Base-by-base conservation (phyloP, 2,888 invertebrate genomes). In the Nasonovia ribisnigri region DNA sequence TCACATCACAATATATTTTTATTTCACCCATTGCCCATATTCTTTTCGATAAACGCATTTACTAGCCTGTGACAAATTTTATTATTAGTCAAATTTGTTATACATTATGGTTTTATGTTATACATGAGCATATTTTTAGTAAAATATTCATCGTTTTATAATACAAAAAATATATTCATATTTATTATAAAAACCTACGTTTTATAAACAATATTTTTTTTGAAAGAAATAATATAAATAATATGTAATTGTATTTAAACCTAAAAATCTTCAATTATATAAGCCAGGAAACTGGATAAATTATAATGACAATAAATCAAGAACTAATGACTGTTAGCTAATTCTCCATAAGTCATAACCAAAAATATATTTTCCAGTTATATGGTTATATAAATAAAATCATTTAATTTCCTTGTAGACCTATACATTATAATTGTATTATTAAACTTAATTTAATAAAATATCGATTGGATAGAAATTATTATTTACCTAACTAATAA, bases 21-120 rank as follows among this genome's bases (percentile, higher is more conserved):
- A 90, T 93, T 93, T 60, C 93, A n/a, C n/a, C 51, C 67, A 77
- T 3, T 60, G 90, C 88, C n/a, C 91, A 88, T 54, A 48, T 93
- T 86, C 46, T 90, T 88, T 90, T 67, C 46, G 51, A 90, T 90
- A 93, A 90, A 86, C 86, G 60, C 60, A 29, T 93, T 90, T 86
- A 93, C 57, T 89, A 67, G 84, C n/a, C 51, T 51, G 42, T 77
- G 88, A 43, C 10, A 88, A 77, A 92, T 92, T 92, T 92, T 92
- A 92, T 92, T 51, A 88, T 88, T 24, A 51, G 29, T 88, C 51
- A 24, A n/a, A 43, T 88, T 88, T 43, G 43, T 91, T 43, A 77
- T 88, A 54, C 54, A 51, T 42, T 43, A 77, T n/a, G 16, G n/a
- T n/a, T 54, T 92, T 43, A 51, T 29, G 26, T 60, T 77, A 67